phyloP scores from a whole-genome alignment of 64 coral and sea anemone genomes.

The Montipora efflorescens region DNA sequence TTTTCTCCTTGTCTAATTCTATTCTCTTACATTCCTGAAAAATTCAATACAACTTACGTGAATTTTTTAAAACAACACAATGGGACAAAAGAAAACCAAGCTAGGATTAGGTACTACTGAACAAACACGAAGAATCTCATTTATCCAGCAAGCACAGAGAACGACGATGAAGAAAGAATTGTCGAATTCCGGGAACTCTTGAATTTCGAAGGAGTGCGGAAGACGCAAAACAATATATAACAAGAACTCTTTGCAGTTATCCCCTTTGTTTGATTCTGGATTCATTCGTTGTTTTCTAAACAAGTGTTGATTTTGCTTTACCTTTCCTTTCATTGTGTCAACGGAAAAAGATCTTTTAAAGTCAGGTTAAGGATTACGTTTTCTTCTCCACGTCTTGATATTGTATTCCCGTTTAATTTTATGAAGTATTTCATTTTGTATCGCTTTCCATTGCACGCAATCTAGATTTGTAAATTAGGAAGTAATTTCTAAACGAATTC shows the following conservation, averaged over 20 bases:
- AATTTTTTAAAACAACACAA: neutral
- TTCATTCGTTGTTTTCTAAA: neutral
- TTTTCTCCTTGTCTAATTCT: neutral
- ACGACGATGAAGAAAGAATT: neutral
- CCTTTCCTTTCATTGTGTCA: neutral
- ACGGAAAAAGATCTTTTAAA: neutral
- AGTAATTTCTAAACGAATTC: neutral
- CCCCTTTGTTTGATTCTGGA: neutral
- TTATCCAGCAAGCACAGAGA: neutral
- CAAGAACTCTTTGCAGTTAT: neutral
- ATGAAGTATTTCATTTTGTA: neutral
- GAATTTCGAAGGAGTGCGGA: neutral
- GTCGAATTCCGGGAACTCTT: neutral
- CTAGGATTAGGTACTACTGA: neutral
- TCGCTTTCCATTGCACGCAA: neutral
- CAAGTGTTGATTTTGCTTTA: neutral
- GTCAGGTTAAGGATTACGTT: neutral
- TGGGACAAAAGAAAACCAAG: neutral
- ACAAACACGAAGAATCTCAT: no score
- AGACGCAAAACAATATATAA: neutral
- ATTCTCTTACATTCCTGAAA: neutral
- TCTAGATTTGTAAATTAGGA: neutral
- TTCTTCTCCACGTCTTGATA: neutral
- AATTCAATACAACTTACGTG: neutral
- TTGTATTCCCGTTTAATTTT: neutral